Evolutionary conservation across 2,888 invertebrate genomes (phyloP).

Genomic region (Mythimna ferrago): DNA sequence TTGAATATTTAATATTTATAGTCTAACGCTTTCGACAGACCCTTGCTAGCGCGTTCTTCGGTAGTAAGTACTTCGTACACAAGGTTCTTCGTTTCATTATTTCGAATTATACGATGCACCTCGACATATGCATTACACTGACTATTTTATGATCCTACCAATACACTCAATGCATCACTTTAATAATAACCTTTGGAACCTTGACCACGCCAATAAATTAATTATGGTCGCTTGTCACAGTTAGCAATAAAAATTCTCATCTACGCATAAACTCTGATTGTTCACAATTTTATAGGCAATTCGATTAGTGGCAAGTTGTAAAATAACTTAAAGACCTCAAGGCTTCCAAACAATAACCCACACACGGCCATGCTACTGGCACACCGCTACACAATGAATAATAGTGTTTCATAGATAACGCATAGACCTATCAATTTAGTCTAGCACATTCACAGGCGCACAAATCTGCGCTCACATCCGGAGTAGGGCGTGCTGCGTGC

Average conservation of each 20-base stretch:
- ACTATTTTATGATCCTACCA: slow-evolving; percentile 45
- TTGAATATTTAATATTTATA: slow-evolving; percentile 76
- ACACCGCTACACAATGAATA: slow-evolving; percentile 75
- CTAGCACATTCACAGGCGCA: slow-evolving; percentile 86
- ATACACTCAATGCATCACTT: slow-evolving; percentile 61
- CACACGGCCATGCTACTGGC: slow-evolving; percentile 67
- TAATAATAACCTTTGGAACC: slow-evolving; percentile 71
- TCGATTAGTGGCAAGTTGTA: slow-evolving; percentile 81
- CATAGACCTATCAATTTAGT: slow-evolving; percentile 85
- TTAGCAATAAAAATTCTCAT: slow-evolving; percentile 77
- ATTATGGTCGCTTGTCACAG: slow-evolving; percentile 77
- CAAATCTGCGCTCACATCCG: slow-evolving; percentile 89
- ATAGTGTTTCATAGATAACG: slow-evolving; percentile 77
- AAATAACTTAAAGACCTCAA: slow-evolving; percentile 84
- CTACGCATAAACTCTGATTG: slow-evolving; percentile 83
- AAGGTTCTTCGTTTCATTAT: slow-evolving; percentile 66
- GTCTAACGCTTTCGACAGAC: slow-evolving; percentile 77
- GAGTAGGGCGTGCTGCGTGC: slow-evolving; percentile 81
- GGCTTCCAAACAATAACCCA: slow-evolving; percentile 76
- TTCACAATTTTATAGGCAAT: slow-evolving; percentile 84
- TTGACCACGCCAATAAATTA: slow-evolving; percentile 83
- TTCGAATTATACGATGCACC: slow-evolving; percentile 49
- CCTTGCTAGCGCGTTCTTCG: slow-evolving; percentile 73
- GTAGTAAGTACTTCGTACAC: slow-evolving; percentile 57
- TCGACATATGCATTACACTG: slow-evolving; percentile 49